Percentiles rank a stretch among this genome's conserved stretches.
phyloP scores from a whole-genome alignment of 1,140 invertebrate genomes.

The Coptotermes formosanus region DNA sequence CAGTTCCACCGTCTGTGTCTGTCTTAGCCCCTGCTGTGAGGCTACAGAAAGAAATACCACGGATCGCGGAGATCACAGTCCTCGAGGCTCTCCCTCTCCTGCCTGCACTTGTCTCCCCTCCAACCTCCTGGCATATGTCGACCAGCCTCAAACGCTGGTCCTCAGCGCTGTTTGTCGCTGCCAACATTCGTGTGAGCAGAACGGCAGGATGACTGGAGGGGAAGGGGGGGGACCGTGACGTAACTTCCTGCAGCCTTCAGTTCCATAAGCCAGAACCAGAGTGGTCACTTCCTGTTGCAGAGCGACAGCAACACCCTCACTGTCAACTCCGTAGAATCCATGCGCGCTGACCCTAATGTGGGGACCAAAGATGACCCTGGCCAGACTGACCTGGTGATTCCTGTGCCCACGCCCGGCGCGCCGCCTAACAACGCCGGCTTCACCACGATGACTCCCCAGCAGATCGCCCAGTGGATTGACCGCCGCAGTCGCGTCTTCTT shows the following conservation, averaged over 20 bases:
- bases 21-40: no score
- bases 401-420: conserved; percentile 25
- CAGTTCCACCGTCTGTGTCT: no score
- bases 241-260: background rate
- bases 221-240: background rate
- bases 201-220: background rate
- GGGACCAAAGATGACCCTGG: conserved; percentile 46
- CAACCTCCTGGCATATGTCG: no score
- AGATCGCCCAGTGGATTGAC: conserved; percentile 85
- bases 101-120: no score
- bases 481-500: conserved; percentile 74
- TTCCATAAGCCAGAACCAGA: background rate
- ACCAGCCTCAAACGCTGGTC: no score
- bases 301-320: conserved; percentile 43
- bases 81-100: no score
- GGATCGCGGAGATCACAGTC: no score
- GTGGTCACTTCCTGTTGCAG: conserved; percentile 48
- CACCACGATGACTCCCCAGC: conserved; percentile 81
- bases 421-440: conserved; percentile 53
- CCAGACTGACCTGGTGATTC: conserved; percentile 43
- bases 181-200: no score
- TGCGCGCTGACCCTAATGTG: conserved; percentile 22
- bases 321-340: conserved; percentile 13
- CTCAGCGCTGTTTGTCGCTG: no score
- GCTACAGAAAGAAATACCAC: no score